phyloP scores from a whole-genome alignment of 2,888 invertebrate genomes.

The Pandemis cinnamomeana region DNA sequence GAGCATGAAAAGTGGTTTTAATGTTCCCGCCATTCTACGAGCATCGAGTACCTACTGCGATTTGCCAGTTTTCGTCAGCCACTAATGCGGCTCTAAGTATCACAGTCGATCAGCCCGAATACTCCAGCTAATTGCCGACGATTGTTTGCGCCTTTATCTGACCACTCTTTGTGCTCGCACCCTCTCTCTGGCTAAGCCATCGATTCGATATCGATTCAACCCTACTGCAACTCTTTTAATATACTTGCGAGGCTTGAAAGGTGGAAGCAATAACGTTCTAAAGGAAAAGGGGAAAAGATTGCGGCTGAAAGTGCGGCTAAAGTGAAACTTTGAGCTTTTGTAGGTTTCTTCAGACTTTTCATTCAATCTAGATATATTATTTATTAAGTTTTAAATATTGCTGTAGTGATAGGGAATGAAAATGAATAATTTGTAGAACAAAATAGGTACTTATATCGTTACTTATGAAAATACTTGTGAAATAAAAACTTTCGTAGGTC shows the following conservation, averaged over 20 bases:
- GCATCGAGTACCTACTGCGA: neutral
- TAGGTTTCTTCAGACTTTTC: slow-evolving; percentile 6
- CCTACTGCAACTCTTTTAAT: slow-evolving; percentile 57
- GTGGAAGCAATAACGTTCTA: slow-evolving; percentile 36
- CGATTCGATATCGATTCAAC: slow-evolving; percentile 49
- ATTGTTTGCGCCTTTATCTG: slow-evolving; percentile 71
- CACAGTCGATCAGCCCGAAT: slow-evolving; percentile 68
- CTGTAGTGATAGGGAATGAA: neutral
- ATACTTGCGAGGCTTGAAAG: slow-evolving; percentile 31
- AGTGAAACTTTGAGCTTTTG: slow-evolving; percentile 22
- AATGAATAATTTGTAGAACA: too few relatives aligned
- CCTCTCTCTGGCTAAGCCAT: slow-evolving; percentile 46
- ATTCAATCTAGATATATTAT: slow-evolving; percentile 13
- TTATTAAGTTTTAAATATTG: slow-evolving; percentile 11
- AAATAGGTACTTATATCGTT: neutral
- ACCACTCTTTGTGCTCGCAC: slow-evolving; percentile 63
- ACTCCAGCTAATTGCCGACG: slow-evolving; percentile 69
- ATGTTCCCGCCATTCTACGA: neutral
- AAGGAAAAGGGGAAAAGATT: slow-evolving; percentile 26
- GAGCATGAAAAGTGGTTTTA: neutral
- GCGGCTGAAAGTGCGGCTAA: slow-evolving; percentile 13
- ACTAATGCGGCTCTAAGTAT: slow-evolving; percentile 66
- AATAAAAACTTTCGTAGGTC: neutral
- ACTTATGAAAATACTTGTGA: neutral
- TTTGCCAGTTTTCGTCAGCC: slow-evolving; percentile 53